Evolutionary conservation across 2,888 invertebrate genomes (phyloP).

Genomic region (Acanthococcus lagerstroemiae): DNA sequence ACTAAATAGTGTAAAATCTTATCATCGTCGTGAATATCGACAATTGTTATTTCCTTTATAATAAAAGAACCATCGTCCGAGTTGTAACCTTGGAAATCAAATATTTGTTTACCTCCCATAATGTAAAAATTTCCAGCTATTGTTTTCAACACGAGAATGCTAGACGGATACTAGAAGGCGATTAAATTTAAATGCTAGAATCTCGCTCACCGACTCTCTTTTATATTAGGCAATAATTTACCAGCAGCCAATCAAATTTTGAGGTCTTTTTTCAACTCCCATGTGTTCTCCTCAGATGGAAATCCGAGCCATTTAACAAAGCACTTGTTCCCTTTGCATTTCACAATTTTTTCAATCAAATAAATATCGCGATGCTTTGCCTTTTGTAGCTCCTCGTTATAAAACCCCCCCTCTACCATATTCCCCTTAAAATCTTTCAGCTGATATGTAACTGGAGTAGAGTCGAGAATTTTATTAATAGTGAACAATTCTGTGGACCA

Average conservation of each 20-base stretch:
- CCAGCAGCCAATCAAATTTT: neutral
- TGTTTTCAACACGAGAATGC: neutral
- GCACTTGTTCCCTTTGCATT: neutral
- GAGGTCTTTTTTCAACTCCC: neutral
- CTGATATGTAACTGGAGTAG: neutral
- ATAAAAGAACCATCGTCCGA: neutral
- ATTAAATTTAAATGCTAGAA: no score
- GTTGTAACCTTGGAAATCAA: neutral
- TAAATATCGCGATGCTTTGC: neutral
- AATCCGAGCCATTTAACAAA: neutral
- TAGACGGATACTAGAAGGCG: neutral
- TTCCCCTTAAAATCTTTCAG: neutral
- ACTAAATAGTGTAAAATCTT: neutral
- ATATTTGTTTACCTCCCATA: no score
- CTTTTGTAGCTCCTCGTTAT: neutral
- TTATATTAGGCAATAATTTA: no score
- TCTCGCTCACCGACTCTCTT: no score
- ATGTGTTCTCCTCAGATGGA: neutral
- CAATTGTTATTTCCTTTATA: neutral
- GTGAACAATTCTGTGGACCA: conserved; percentile 39
- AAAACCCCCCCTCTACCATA: neutral
- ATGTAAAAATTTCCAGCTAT: no score
- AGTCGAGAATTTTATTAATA: neutral
- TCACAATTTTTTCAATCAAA: neutral
- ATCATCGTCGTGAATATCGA: neutral